phyloP scores from a whole-genome alignment of 2,797 vertebrate genomes.

The Denticeps clupeoides region DNA sequence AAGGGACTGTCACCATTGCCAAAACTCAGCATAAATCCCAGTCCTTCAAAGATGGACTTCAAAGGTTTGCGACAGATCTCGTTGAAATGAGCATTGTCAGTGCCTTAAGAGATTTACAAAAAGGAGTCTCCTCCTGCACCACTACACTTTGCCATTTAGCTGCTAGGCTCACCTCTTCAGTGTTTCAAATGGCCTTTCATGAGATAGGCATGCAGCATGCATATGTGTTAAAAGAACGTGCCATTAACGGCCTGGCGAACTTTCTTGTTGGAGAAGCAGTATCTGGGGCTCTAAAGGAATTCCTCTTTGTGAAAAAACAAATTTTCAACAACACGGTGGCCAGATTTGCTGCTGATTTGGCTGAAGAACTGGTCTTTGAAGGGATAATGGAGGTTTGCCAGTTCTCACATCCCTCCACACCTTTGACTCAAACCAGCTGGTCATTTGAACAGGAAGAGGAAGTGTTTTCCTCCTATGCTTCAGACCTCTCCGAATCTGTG shows the following conservation, averaged over 20 bases:
- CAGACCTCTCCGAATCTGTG: slow-evolving; percentile 91
- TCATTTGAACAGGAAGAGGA: slow-evolving; percentile 70
- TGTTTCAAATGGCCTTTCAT: slow-evolving; percentile 95
- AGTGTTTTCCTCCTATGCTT: slow-evolving; percentile 83
- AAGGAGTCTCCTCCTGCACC: slow-evolving; percentile 86
- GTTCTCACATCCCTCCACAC: slow-evolving; percentile 84
- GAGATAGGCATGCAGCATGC: slow-evolving; percentile 85
- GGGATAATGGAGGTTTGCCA: slow-evolving; percentile 98
- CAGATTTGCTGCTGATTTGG: slow-evolving; percentile 82
- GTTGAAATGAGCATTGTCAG: slow-evolving; percentile 90
- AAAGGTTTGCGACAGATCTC: slow-evolving; percentile 84
- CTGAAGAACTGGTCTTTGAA: slow-evolving; percentile 94
- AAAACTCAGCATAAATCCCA: slow-evolving; percentile 70
- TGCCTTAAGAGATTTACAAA: slow-evolving; percentile 89
- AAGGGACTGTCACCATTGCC: slow-evolving; percentile 59
- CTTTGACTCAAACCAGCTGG: slow-evolving; percentile 56
- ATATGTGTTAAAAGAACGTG: slow-evolving; percentile 76
- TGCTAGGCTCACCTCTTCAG: slow-evolving; percentile 79
- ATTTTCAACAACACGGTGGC: slow-evolving; percentile 84
- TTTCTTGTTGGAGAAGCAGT: slow-evolving; percentile 87
- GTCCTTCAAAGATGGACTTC: slow-evolving; percentile 81
- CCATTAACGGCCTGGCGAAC: slow-evolving; percentile 77
- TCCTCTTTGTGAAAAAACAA: slow-evolving; percentile 82
- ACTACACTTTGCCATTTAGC: slow-evolving; percentile 87
- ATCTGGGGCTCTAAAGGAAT: slow-evolving; percentile 79